Evolutionary conservation across 1,140 invertebrate species (phyloP).

Genomic region (Drosophila biarmipes): DNA sequence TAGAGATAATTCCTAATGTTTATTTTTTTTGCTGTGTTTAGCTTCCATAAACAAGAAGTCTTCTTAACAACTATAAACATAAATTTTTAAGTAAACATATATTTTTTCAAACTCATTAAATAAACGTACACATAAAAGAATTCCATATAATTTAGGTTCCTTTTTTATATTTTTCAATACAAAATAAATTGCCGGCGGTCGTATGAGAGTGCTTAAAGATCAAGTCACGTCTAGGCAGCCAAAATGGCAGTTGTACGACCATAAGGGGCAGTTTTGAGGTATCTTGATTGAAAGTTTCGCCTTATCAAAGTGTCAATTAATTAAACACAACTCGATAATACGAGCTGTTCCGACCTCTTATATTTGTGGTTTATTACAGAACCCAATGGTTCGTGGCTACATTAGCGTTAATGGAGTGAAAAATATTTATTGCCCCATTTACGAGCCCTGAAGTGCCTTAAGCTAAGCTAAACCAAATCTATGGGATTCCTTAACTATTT

Average conservation of each 20-base stretch:
- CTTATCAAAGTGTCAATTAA: conserved; percentile 40
- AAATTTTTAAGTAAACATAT: not conserved
- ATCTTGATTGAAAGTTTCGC: conserved; percentile 32
- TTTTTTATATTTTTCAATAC: conserved; percentile 25
- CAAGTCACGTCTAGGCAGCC: conserved; percentile 29
- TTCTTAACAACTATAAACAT: not conserved
- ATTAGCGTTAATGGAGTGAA: conserved; percentile 39
- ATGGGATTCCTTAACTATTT: conserved; percentile 24
- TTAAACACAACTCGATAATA: conserved; percentile 21
- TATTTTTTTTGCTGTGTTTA: no score
- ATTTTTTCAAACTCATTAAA: not conserved
- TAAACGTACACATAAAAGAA: not conserved
- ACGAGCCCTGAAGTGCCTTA: conserved; percentile 23
- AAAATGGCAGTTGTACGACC: conserved; percentile 17
- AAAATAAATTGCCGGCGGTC: conserved; percentile 12
- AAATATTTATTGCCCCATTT: conserved; percentile 60
- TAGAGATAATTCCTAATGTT: no score
- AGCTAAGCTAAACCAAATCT: conserved; percentile 30
- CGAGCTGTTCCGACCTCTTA: conserved; percentile 4
- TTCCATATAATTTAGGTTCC: conserved; percentile 7
- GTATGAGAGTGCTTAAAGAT: conserved; percentile 1
- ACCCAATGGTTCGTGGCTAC: not conserved
- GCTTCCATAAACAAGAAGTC: no score
- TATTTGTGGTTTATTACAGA: conserved; percentile 34
- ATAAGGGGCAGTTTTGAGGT: conserved; percentile 9